Evolutionary conservation across 2,797 vertebrate species (phyloP), one percentile per base, ranked within the genome.

Genomic region (Anas flavirostris): DNA sequence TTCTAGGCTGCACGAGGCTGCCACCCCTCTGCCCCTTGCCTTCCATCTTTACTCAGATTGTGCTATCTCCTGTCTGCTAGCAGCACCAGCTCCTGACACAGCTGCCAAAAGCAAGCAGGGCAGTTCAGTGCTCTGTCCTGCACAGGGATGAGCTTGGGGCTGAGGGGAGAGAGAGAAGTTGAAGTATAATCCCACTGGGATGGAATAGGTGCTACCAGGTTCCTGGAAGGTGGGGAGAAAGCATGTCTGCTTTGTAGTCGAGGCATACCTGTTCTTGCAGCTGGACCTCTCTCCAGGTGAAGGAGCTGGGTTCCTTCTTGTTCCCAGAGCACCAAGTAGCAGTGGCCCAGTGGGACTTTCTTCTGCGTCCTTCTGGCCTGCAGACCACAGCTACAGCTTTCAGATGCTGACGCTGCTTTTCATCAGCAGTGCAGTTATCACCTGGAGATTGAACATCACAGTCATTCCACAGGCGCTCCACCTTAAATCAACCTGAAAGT

Each of bases 401-500:
- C 21, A 78, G 69, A 7, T 44, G 78, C 46, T 73, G 75, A 82
- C 22, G 3, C 29, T 31, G 33, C 14, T 9, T 76, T 90, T 64
- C 75, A 75, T 33, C 90, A 68, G 26, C 53, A 35, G 43, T 7
- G 72, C 26, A 66, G 46, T 86, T 90, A 52, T 44, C 86, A 76
- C 33, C 63, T 25, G 52, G 46, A 79, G 37, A 70, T 37, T 43
- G 16, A 73, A 22, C 46, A 76, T 69, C 75, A n/a, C 56, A 86
- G 52, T 35, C 70, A 52, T 29, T 82, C 39, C 46, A 17, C 29
- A 5, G 0, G 37, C 84, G 26, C 91, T 89, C 94, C 68, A 77
- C 95, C 91, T 96, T 91, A 89, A 93, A 90, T 86, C 74, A 86
- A 29, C 21, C 31, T 68, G 62, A 62, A 82, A 50, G 35, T 5